Evolutionary conservation across 2,888 invertebrate species (phyloP), one percentile per base, ranked within the genome.

Genomic region (Pollenia amentaria): DNA sequence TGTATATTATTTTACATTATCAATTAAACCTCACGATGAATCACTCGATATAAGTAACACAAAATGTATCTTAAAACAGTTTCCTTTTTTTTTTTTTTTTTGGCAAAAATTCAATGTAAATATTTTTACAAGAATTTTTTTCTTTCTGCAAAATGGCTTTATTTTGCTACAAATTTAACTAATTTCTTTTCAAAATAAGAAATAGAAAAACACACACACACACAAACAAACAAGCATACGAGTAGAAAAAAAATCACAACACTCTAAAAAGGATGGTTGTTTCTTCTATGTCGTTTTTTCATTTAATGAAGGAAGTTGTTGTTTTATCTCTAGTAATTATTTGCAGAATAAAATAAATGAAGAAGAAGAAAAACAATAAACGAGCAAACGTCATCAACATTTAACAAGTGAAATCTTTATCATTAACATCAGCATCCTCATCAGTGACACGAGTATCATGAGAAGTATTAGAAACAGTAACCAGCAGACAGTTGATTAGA

Each of bases 21-120:
- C n/a, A n/a, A n/a, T n/a, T n/a, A n/a, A n/a, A n/a, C n/a, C n/a
- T n/a, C n/a, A n/a, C n/a, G n/a, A n/a, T n/a, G n/a, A n/a, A n/a
- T n/a, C n/a, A n/a, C n/a, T n/a, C n/a, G n/a, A n/a, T n/a, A n/a
- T 55, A 10, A 11, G 3, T 12, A 21, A 12, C 9, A 55, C 11
- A 55, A 11, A 21, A 55, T 55, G 0, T 60, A 38, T 21, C 12
- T 42, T 16, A n/a, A 51, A 40, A 14, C 40, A 75, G 11, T 21
- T 51, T 9, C 40, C n/a, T 40, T 12, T 29, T 64, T 64, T 21
- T 51, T 9, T 18, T 14, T 40, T 12, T 29, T 64, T 64, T 64
- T 76, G 76, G 42, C 53, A 76, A 64, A 21, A 53, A 18, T 76
- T 76, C 76, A 42, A 75, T 62, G 62, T 29, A 76, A 76, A 76